Evolutionary conservation across 2,888 invertebrate species (phyloP).

Genomic region (Acheta domesticus): DNA sequence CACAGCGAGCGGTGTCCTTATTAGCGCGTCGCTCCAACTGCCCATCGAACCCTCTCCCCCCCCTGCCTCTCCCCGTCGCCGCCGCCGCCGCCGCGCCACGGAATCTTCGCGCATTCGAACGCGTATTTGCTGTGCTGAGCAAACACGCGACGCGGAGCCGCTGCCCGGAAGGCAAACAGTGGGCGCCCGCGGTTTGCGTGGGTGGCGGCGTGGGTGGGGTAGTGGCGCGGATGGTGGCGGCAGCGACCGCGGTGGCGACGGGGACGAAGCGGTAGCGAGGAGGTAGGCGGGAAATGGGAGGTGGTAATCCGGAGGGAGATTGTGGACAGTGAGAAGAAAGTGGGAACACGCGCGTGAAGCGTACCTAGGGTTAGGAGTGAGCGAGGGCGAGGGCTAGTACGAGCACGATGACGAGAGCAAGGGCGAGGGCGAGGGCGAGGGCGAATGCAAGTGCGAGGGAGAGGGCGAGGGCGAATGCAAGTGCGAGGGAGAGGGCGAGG

Average conservation of each 20-base stretch:
- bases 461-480: no score
- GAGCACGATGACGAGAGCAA: no score
- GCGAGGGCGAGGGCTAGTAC: no score
- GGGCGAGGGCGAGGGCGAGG: no score
- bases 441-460: no score
- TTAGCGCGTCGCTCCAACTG: no score
- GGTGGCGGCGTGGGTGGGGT: background rate
- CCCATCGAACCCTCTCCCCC: background rate
- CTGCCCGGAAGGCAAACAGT: background rate
- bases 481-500: no score
- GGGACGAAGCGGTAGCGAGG: background rate
- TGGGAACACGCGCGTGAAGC: no score
- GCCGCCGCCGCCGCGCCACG: background rate
- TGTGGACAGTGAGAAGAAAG: no score
- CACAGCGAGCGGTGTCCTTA: no score
- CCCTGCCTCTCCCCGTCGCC: background rate
- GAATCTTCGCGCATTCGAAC: background rate
- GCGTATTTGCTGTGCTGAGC: background rate
- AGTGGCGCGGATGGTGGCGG: background rate
- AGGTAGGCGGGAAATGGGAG: background rate
- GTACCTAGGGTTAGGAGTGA: no score
- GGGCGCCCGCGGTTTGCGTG: background rate
- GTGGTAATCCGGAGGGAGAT: no score
- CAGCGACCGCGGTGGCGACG: background rate
- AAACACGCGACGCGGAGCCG: background rate